phyloP scores from a whole-genome alignment of 2,888 invertebrate species.

The Melieria picta region DNA sequence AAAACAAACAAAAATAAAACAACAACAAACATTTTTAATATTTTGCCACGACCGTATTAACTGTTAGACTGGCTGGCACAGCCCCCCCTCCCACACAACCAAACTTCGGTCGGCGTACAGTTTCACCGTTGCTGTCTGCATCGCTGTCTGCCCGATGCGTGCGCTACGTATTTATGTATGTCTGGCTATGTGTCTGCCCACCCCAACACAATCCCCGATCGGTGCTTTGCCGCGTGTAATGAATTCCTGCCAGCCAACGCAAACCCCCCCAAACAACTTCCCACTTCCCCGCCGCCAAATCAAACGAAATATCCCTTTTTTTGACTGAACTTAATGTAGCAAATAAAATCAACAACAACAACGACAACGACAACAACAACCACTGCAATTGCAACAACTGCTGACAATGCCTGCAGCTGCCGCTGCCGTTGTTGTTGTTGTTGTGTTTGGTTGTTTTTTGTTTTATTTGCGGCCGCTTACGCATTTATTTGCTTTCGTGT shows the following conservation, averaged over 20 bases:
- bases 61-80: background rate
- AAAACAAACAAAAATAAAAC: background rate
- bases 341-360: conserved; percentile 12
- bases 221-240: conserved; percentile 4
- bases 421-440: conserved; percentile 18
- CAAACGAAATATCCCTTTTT: conserved; percentile 12
- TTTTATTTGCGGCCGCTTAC: conserved; percentile 14
- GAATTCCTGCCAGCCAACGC: background rate
- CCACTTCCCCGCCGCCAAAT: background rate
- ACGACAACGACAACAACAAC: background rate
- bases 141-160: background rate
- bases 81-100: background rate
- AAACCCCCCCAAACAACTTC: background rate
- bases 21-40: background rate
- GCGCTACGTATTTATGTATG: background rate
- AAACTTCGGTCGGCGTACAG: conserved; percentile 1
- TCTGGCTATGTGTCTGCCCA: background rate
- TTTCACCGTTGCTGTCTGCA: background rate
- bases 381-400: background rate
- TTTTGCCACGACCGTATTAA: background rate
- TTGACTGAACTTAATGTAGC: conserved; percentile 10
- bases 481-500: conserved; percentile 25
- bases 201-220: background rate
- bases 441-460: conserved; percentile 6
- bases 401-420: conserved; percentile 9